Evolutionary conservation across 2,888 invertebrate species (phyloP).

Genomic region (Eustalomyia histrio): DNA sequence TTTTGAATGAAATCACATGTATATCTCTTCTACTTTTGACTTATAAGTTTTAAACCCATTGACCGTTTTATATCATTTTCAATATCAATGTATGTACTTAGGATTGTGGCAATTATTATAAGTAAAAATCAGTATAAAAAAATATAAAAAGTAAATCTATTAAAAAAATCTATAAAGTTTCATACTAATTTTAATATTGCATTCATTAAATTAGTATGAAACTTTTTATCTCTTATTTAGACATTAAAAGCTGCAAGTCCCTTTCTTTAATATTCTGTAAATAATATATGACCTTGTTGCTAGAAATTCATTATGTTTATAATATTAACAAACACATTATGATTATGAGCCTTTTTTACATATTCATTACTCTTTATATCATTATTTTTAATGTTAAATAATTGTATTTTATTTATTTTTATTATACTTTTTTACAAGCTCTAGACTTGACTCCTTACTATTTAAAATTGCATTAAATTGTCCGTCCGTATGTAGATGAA

Average conservation of each 20-base stretch:
- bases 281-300: neutral
- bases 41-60: too few species aligned
- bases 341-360: neutral
- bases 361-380: neutral
- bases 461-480: constrained; percentile 34
- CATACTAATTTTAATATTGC: too few species aligned
- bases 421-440: neutral
- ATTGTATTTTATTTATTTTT: neutral
- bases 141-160: too few species aligned
- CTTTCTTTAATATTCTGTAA: neutral
- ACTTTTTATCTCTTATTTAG: too few species aligned
- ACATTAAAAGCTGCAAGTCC: neutral
- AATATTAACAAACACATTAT: neutral
- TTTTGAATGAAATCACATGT: too few species aligned
- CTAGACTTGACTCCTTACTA: constrained; percentile 10
- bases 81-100: too few species aligned
- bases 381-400: neutral
- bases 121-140: too few species aligned
- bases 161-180: too few species aligned
- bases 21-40: too few species aligned
- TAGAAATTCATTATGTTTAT: neutral
- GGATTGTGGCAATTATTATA: too few species aligned
- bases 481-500: neutral
- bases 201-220: too few species aligned
- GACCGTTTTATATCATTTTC: too few species aligned